Percentiles rank a stretch among this genome's conserved stretches.
Evolutionary conservation across 2,888 invertebrate genomes (phyloP).

Genomic region (Icerya purchasi): DNA sequence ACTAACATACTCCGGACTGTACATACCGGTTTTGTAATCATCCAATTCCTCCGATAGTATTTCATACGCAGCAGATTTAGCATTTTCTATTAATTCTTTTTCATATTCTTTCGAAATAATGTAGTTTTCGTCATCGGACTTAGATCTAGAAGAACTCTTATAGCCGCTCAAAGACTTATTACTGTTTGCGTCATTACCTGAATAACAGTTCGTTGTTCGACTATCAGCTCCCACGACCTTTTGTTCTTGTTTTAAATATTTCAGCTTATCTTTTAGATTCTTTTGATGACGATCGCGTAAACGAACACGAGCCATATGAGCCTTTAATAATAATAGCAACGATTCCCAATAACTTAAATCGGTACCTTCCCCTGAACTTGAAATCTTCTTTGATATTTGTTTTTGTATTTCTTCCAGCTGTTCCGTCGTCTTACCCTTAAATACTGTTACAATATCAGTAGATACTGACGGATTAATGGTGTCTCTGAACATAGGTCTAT

Average conservation of each 20-base stretch:
- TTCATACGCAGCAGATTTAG: background rate
- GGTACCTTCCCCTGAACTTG: slow-evolving; percentile 63
- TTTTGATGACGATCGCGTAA: slow-evolving; percentile 80
- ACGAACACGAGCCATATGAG: slow-evolving; percentile 81
- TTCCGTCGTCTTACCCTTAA: slow-evolving; percentile 76
- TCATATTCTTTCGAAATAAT: too few species aligned
- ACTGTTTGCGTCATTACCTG: background rate
- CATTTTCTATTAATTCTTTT: background rate
- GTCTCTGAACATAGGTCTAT: slow-evolving; percentile 11
- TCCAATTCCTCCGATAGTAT: slow-evolving; percentile 30
- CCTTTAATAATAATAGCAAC: slow-evolving; percentile 79
- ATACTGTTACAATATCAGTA: slow-evolving; percentile 67
- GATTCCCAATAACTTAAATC: slow-evolving; percentile 98
- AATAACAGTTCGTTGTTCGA: slow-evolving; percentile 15
- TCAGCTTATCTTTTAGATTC: slow-evolving; percentile 66
- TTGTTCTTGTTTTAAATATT: slow-evolving; percentile 70
- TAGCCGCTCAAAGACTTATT: too few species aligned
- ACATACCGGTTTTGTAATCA: slow-evolving; percentile 58
- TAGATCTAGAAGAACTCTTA: too few species aligned
- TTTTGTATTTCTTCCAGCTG: slow-evolving; percentile 64
- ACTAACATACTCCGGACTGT: slow-evolving; percentile 53
- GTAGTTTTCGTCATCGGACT: background rate
- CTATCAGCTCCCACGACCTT: too few species aligned
- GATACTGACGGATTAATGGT: slow-evolving; percentile 81
- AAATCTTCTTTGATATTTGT: slow-evolving; percentile 70